These are phyloP conservation scores for Lasioglossum lativentre DNA, from an alignment of 2,888 invertebrate species.

Conservation along the genomic window DNA sequence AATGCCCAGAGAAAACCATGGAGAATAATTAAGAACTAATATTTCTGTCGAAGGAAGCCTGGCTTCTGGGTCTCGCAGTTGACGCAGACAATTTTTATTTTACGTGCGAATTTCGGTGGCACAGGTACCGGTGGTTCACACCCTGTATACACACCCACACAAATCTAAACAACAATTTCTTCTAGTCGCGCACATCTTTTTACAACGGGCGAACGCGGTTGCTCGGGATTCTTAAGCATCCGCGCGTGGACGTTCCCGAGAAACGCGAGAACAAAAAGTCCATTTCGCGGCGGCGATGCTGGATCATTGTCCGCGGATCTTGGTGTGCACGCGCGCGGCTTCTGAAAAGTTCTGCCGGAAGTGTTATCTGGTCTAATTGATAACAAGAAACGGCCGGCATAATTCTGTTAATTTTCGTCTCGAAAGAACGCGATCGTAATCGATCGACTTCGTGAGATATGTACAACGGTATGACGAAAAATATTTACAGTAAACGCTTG, in stretches of 20 bases:
- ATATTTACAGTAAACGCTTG: no score
- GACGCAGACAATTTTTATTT: no score
- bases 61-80: no score
- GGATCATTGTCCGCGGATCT: background rate
- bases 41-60: no score
- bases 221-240: constrained; percentile 1
- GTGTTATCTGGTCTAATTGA: background rate
- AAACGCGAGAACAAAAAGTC: background rate
- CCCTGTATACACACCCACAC: background rate
- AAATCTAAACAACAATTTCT: constrained; percentile 14
- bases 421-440: background rate
- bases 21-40: no score
- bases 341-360: background rate
- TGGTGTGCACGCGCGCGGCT: background rate
- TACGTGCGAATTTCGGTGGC: no score
- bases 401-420: background rate
- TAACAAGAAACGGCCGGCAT: background rate
- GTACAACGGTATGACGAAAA: background rate
- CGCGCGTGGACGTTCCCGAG: background rate
- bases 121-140: background rate
- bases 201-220: background rate
- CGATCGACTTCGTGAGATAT: background rate
- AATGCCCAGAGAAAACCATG: background rate
- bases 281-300: background rate
- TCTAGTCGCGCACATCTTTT: constrained; percentile 1